These are phyloP conservation scores for Euborellia annulipes DNA, from an alignment of 1,140 invertebrate genomes.

Conservation along the genomic window DNA sequence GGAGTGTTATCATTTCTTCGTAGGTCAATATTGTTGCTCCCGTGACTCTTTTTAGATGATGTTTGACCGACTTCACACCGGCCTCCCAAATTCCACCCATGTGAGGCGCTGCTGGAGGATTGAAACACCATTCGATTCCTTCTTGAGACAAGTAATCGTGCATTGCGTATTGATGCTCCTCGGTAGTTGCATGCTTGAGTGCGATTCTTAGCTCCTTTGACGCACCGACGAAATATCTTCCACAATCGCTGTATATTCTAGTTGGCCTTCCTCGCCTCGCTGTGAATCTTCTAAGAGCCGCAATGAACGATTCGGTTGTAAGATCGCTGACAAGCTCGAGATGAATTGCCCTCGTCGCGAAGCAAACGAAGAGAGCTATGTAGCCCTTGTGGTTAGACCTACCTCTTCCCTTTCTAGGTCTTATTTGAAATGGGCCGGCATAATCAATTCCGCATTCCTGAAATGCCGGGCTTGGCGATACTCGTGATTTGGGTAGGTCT, in stretches of 20 bases:
- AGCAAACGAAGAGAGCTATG: conserved; percentile 19
- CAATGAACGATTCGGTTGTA: conserved; percentile 17
- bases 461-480: conserved; percentile 19
- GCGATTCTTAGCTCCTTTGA: conserved; percentile 16
- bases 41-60: conserved; percentile 11
- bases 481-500: conserved; percentile 18
- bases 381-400: conserved; percentile 15
- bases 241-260: conserved; percentile 23
- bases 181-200: conserved; percentile 1
- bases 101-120: conserved; percentile 20
- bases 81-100: conserved; percentile 26
- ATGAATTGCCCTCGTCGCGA: conserved; percentile 19
- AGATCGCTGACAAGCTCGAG: conserved; percentile 21
- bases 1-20: conserved; percentile 12
- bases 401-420: neutral
- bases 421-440: conserved; percentile 18
- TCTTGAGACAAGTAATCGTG: neutral
- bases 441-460: conserved; percentile 19
- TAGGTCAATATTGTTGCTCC: conserved; percentile 13
- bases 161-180: neutral
- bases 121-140: conserved; percentile 20
- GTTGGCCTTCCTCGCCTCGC: conserved; percentile 19
- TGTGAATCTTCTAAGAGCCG: conserved; percentile 23
- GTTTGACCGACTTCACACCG: conserved; percentile 20
- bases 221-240: conserved; percentile 26